phyloP scores from a whole-genome alignment of 2,797 vertebrate genomes.

The Crax fasciolata region DNA sequence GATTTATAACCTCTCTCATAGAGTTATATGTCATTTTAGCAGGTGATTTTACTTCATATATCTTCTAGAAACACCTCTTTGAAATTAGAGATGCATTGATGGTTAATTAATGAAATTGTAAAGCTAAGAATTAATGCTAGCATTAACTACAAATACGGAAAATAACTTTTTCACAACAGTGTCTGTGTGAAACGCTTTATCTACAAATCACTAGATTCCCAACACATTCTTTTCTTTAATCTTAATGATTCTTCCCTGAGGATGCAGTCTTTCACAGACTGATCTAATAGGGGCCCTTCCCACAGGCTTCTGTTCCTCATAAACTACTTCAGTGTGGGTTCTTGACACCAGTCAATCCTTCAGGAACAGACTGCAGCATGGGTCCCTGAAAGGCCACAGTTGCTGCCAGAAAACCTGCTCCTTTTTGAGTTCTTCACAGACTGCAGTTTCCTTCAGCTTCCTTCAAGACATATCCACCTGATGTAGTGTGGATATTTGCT shows the following conservation, averaged over 20 bases:
- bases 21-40: neutral
- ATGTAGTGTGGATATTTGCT: neutral
- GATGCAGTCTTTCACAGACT: neutral
- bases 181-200: neutral
- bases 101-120: neutral
- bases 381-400: too few species aligned
- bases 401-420: neutral
- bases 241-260: neutral
- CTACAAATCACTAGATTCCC: neutral
- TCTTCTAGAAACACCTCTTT: neutral
- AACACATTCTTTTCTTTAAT: neutral
- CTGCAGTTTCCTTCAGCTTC: neutral
- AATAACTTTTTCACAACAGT: neutral
- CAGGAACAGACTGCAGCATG: neutral
- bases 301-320: neutral
- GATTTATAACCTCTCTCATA: neutral
- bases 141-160: neutral
- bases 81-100: neutral
- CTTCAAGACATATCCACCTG: neutral
- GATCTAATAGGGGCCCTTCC: neutral
- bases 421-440: rapidly evolving
- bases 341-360: neutral
- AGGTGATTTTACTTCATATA: neutral
- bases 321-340: neutral
- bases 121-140: neutral